phyloP scores from a whole-genome alignment of 2,113 vertebrate genomes.

The Colossoma macropomum region DNA sequence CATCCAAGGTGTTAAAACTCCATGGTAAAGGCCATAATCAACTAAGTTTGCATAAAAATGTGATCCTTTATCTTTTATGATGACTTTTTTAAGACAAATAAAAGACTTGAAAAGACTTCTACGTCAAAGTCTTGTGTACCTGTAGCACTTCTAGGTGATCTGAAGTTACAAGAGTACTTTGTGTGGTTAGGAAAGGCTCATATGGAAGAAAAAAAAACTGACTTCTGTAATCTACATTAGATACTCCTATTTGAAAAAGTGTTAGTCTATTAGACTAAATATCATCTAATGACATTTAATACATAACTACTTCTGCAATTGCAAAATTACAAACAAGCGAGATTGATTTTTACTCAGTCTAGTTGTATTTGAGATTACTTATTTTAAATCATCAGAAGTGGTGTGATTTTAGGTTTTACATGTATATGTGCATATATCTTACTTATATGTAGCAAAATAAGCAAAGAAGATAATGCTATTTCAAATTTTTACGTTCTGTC shows the following conservation, averaged over 20 bases:
- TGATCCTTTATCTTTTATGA: background rate
- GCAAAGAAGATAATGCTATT: too few relatives aligned
- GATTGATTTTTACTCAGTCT: too few relatives aligned
- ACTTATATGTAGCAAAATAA: too few relatives aligned
- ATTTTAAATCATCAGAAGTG: too few relatives aligned
- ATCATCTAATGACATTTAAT: too few relatives aligned
- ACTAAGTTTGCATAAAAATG: background rate
- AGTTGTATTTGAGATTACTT: too few relatives aligned
- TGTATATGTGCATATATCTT: too few relatives aligned
- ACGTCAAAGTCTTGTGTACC: slow-evolving; percentile 22
- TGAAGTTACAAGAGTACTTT: background rate
- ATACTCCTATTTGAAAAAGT: background rate
- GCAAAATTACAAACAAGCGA: too few relatives aligned
- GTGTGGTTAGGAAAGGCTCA: slow-evolving; percentile 34
- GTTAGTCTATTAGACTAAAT: background rate
- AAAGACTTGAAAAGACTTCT: slow-evolving; percentile 16
- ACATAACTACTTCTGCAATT: too few relatives aligned
- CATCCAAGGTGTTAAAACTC: background rate
- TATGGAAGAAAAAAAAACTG: slow-evolving; percentile 17
- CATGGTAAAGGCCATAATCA: background rate
- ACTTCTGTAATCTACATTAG: background rate
- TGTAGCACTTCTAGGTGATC: slow-evolving; percentile 20
- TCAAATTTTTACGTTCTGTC: too few relatives aligned
- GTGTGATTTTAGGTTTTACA: too few relatives aligned
- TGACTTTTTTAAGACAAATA: background rate